These are phyloP conservation scores for Subanguina moxae DNA, from an alignment of 1,140 invertebrate genomes.

Conservation along the genomic window DNA sequence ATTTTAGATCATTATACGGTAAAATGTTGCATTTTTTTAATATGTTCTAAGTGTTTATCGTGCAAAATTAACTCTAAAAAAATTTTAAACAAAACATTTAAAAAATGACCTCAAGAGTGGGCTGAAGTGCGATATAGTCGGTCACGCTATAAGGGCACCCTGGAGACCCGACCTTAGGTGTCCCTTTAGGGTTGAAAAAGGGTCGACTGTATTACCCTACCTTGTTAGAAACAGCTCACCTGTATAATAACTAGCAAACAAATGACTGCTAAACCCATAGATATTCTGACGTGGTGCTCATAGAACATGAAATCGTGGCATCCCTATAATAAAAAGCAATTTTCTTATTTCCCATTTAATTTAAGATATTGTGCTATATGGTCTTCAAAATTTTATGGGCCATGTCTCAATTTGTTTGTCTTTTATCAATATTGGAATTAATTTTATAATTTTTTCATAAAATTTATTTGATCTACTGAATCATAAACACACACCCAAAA, in stretches of 20 bases:
- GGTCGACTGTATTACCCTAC: too few species aligned
- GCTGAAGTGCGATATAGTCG: too few species aligned
- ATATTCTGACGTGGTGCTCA: conserved; percentile 41
- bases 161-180: too few species aligned
- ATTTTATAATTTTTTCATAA: conserved; percentile 2
- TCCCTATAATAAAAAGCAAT: conserved; percentile 27
- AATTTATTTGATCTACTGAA: conserved; percentile 7
- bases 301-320: conserved; percentile 43
- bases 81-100: too few species aligned
- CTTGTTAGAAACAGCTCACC: conserved; percentile 22
- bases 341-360: not conserved
- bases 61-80: too few species aligned
- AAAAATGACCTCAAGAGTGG: too few species aligned
- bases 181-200: too few species aligned
- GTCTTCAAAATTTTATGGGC: not conserved
- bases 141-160: too few species aligned
- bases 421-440: conserved; percentile 1
- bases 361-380: not conserved
- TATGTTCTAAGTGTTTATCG: too few species aligned
- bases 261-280: conserved; percentile 32
- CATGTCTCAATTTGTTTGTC: not conserved
- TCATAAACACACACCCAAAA: too few species aligned
- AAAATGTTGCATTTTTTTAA: too few species aligned
- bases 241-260: conserved; percentile 29
- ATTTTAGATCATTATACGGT: too few species aligned